Evolutionary conservation across 2,888 invertebrate genomes (phyloP).

Genomic region (Helleia helle): DNA sequence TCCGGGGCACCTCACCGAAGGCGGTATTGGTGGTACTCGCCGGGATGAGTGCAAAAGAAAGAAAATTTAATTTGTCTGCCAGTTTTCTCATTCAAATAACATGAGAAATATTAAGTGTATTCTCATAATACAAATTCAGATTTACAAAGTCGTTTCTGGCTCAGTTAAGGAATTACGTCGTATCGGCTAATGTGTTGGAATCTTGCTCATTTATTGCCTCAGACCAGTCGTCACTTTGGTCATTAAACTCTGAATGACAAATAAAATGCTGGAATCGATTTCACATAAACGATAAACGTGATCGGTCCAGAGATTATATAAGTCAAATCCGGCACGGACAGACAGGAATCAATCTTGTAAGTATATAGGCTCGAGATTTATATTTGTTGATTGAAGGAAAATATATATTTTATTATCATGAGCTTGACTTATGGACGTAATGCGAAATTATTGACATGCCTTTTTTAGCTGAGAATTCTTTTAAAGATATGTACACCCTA

Average conservation of each 20-base stretch:
- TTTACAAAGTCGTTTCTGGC: slow-evolving; percentile 11
- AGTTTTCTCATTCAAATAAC: no score
- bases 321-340: slow-evolving; percentile 47
- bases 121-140: background rate
- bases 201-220: slow-evolving; percentile 66
- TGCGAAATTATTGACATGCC: no score
- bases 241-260: slow-evolving; percentile 68
- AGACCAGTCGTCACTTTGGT: slow-evolving; percentile 61
- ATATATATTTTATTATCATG: no score
- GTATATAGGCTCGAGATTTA: slow-evolving; percentile 16
- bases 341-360: slow-evolving; percentile 31
- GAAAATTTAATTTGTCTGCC: no score
- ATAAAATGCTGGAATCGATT: slow-evolving; percentile 69
- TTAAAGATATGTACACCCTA: no score
- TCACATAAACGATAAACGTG: slow-evolving; percentile 70
- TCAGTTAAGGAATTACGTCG: slow-evolving; percentile 40
- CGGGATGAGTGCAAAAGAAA: no score
- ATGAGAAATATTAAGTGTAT: no score
- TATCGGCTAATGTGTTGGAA: slow-evolving; percentile 63
- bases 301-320: slow-evolving; percentile 43
- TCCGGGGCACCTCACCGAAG: no score
- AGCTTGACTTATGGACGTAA: background rate
- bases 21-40: no score
- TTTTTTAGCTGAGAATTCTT: no score
- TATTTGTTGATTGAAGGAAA: no score